phyloP scores from a whole-genome alignment of 2,113 vertebrate species.

The Tetrao urogallus region DNA sequence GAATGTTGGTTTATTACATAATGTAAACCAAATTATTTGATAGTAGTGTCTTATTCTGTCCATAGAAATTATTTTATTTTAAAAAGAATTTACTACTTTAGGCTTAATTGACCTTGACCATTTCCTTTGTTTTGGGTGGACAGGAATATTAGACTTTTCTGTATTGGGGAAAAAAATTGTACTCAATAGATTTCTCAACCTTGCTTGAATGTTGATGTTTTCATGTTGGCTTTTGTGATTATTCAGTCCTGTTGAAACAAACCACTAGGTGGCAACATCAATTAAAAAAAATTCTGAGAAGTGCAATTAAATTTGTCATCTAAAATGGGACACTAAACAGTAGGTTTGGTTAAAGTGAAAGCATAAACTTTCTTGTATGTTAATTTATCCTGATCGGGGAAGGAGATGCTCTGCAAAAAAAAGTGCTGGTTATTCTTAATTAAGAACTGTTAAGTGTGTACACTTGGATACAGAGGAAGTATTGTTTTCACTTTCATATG shows the following conservation, averaged over 20 bases:
- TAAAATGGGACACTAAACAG: not conserved
- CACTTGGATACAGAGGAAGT: not conserved
- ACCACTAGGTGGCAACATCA: constrained; percentile 62
- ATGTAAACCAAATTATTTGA: not conserved
- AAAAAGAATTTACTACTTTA: not conserved
- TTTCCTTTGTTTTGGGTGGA: not conserved
- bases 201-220: not conserved
- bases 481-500: not conserved
- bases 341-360: not conserved
- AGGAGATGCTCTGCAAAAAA: not conserved
- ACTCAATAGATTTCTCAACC: not conserved
- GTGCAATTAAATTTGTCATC: not conserved
- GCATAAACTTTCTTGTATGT: not conserved
- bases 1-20: not conserved
- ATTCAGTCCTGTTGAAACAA: constrained; percentile 15
- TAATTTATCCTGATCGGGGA: not conserved
- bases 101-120: not conserved
- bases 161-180: not conserved
- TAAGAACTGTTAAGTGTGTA: not conserved
- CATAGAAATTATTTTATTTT: not conserved
- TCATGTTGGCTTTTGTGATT: not conserved
- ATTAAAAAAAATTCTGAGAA: constrained; percentile 28
- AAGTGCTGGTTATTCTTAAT: not conserved
- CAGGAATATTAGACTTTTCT: not conserved
- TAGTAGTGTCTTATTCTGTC: not conserved